Evolutionary conservation across 2,888 invertebrate species (phyloP), one percentile per base, ranked within the genome.

Genomic region (Dromius quadrimaculatus): DNA sequence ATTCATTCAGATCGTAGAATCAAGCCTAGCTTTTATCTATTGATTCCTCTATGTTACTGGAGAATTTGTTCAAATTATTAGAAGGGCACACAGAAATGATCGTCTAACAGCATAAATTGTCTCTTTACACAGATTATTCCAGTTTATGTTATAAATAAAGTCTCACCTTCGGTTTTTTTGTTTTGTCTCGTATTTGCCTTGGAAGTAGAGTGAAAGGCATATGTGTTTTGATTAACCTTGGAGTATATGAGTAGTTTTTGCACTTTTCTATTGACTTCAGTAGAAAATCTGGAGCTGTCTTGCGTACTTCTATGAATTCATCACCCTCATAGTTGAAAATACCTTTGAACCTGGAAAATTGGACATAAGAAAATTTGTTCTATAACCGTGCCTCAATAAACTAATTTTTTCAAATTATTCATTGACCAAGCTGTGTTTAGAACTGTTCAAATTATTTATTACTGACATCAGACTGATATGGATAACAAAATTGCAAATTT

Each of bases 141-240:
- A n/a, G n/a, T n/a, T n/a, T n/a, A n/a, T n/a, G n/a, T n/a, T n/a
- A n/a, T n/a, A n/a, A n/a, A n/a, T n/a, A n/a, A n/a, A n/a, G n/a
- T 59, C 19, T 59, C 38, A 80, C 80, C 75, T 80, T 82, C 1
- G 83, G 81, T 68, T 78, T 81, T 66, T 79, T 83, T n/a, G 76
- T 75, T n/a, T 80, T 79, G n/a, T 76, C 79, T 63, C 80, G 78
- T 32, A 84, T 79, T 74, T 82, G 85, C 64, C 73, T 80, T 0
- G 90, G 90, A 8, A 90, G 78, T 20, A 89, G 78, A 0, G 86
- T 83, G 54, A 86, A 83, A 0, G 90, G 89, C 34, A 90, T 79
- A 76, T 90, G 90, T 0, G 88, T 87, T 79, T 90, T 90, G 50
- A 90, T 47, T 9, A 64, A 3, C 15, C 64, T 45, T 1, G 59